These are phyloP conservation scores for Vireo griseus DNA, from an alignment of 2,797 vertebrate genomes.

Conservation along the genomic window DNA sequence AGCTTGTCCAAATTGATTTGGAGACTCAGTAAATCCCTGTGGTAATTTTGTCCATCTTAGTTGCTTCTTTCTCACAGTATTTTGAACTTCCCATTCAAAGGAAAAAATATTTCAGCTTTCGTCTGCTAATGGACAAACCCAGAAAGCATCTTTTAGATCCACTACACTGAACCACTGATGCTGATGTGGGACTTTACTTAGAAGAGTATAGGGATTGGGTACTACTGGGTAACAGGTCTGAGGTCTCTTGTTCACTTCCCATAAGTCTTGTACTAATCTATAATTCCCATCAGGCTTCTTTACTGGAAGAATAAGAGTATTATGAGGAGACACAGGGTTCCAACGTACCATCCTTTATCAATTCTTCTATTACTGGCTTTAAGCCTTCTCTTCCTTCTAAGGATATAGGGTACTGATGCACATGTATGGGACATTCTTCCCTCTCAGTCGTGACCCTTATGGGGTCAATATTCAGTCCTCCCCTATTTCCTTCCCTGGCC, in stretches of 20 bases:
- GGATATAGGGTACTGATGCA: not conserved
- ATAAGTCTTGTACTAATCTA: not conserved
- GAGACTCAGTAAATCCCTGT: not conserved
- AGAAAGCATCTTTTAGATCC: not conserved
- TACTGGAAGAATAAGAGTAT: not conserved
- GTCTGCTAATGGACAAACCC: not conserved
- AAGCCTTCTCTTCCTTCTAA: not conserved
- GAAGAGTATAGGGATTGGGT: not conserved
- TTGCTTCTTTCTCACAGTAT: not conserved
- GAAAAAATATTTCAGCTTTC: not conserved
- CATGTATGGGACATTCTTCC: too few species aligned
- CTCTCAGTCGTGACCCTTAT: too few species aligned
- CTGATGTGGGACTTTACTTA: too few species aligned
- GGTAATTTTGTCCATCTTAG: not conserved
- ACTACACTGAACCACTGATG: too few species aligned
- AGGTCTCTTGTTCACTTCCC: not conserved
- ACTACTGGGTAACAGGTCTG: not conserved
- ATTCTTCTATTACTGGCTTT: not conserved
- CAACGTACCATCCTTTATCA: not conserved
- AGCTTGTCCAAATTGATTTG: not conserved
- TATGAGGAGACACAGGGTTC: not conserved
- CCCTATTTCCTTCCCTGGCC: too few species aligned
- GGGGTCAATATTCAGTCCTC: too few species aligned
- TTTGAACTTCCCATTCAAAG: not conserved
- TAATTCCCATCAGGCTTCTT: not conserved